Base-by-base conservation (phyloP, 2,888 invertebrate genomes). In the Leucophenga montana region DNA sequence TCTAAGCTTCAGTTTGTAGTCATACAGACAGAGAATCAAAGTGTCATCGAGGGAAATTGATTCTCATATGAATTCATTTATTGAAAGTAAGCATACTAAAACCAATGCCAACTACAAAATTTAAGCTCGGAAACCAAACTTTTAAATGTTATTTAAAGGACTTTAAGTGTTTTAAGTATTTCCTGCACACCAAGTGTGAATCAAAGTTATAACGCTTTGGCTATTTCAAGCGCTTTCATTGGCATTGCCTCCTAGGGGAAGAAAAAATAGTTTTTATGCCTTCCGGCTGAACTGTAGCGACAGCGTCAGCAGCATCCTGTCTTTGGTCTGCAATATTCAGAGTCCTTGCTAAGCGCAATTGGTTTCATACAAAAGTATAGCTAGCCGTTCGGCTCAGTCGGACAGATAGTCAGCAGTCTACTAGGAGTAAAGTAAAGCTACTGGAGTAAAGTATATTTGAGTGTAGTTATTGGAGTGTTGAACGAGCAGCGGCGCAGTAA, bases 211-310 rank as follows among this genome's bases (percentile, higher is more conserved):
- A 33, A 8, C 8, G 4, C 8, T 33, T 8, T 5, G 33, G 33
- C 4, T 33, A 33, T 33, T 33, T 33, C 33, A 33, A 33, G 3
- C 8, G 33, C 33, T 33, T 33, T 33, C 4, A 8, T 33, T 33
- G 8, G 33, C 33, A 33, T 33, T 33, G 33, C 33, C 8, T 33
- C 33, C 5, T 20, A 48, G 73, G 83, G 80, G 80, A 80, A 80
- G 84, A 80, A 80, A 82, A 80, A 80, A 84, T 80, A 80, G 80
- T 80, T 83, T 80, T 80, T 80, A 83, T 83, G 80, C 82, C 83
- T 80, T 80, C 80, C 80, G 80, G 84, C 80, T 80, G 80, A 80
- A 82, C 84, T 33, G 33, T 33, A 82, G 80, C 84, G 82, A 75
- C 82, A 18, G 83, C 83, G 83, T 81, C 83, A 33, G 33, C 33